Evolutionary conservation across 2,888 invertebrate genomes (phyloP), one percentile per base, ranked within the genome.

Genomic region (Cyaniris semiargus): DNA sequence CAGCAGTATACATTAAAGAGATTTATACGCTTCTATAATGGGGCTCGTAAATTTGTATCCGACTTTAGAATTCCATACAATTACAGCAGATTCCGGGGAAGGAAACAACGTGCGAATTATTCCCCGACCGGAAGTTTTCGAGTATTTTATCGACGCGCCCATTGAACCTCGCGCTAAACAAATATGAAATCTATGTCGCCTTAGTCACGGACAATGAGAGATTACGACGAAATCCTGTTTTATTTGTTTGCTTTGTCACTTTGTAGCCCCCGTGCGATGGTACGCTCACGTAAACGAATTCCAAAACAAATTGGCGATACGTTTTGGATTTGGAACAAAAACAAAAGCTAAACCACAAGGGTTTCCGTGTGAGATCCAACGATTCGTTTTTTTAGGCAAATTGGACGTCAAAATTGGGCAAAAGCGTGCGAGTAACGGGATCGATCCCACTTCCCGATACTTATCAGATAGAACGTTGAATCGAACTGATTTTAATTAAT

Each of bases 181-280:
- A 92, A 91, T 91, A 90, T 87, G 87, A 84, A 89, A 88, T 80
- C 82, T 82, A 80, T 79, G 81, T 74, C 74, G 23, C 15, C 84
- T 92, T 90, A 92, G 92, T 90, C 85, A 87, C 79, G 83, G 83
- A 90, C 90, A 91, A 92, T 88, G 81, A 88, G 85, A 89, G 91
- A 92, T 93, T 93, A 93, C 90, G 87, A 80, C 85, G 89, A 91
- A 93, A 94, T 90, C 90, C 90, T 92, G 92, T 93, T 92, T 93
- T 94, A 93, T 93, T 93, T 94, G 90, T 93, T 92, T 93, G 91
- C 92, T 93, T 93, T 89, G 81, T 82, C 79, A 81, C 90, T 88
- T 92, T 91, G 89, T 91, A 83, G 78, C 76, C 60, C 82, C 79
- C 81, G 81, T 80, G 82, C 81, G 79, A 81, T 80, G 79, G 81